Evolutionary conservation across 2,113 vertebrate species (phyloP), one percentile per base, ranked within the genome.

Genomic region (Irena cyanogastra): DNA sequence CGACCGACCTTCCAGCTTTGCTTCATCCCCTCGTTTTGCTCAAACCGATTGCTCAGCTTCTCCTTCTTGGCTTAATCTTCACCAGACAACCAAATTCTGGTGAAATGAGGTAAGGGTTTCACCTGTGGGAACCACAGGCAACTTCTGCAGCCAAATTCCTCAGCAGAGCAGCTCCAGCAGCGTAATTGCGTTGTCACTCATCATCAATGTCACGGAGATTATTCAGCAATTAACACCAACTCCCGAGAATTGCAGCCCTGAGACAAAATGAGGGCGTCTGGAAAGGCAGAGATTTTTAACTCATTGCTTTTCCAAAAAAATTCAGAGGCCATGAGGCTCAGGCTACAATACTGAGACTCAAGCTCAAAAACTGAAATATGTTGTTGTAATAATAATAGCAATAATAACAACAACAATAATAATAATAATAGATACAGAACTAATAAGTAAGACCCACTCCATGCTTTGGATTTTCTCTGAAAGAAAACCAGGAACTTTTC

Each of bases 101-200:
- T 41, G 39, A 61, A 35, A 11, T 60, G 78, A 89, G 78, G 78
- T 68, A 39, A 89, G 47, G 54, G 70, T 8, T 54, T 41, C 60
- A 75, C 87, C 87, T 89, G 87, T 89, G 87, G 70, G 87, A 89
- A 89, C 54, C 87, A 76, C 87, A 70, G 87, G 92, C 86, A 83
- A 10, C 63, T 59, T 61, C 63, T 42, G 81, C 84, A 91, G 87
- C 84, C 95, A 95, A 93, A 95, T 94, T 94, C 91, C 90, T 94
- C 7, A 16, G 74, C 7, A 3, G 33, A 26, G 75, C 84, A 35
- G 78, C 53, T 42, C 81, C 70, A 26, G 45, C 5, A 1, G 63
- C 0, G 1, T 84, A 87, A 95, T 69, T 88, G 88, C 8, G 27
- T 16, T 52, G 71, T 95, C 96, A 94, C 91, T 93, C 94, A 95